Evolutionary conservation across 37 sponge, comb jelly and placozoan species (phyloP).

Genomic region (Spongia lamella): DNA sequence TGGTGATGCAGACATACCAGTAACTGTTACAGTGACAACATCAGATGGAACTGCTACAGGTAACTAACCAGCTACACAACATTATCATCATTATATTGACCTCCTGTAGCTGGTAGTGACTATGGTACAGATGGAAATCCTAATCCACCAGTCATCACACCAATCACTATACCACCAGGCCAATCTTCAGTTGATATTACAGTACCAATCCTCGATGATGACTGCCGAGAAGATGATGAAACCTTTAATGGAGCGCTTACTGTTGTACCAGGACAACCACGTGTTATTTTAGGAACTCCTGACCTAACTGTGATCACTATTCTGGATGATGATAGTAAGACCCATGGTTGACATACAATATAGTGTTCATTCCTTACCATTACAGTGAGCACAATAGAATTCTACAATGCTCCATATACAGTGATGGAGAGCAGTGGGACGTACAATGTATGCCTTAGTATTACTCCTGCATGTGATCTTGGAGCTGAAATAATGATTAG

Average conservation of each 20-base stretch:
- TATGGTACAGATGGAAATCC: conserved; percentile 4
- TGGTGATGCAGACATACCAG: neutral
- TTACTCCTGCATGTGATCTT: conserved; percentile 4
- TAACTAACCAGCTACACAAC: neutral
- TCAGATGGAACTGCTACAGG: conserved; percentile 8
- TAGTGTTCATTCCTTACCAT: no score
- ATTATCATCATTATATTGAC: neutral
- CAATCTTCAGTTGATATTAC: neutral
- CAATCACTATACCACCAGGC: conserved; percentile 18
- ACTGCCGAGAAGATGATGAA: conserved; percentile 26
- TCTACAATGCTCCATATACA: conserved; percentile 2
- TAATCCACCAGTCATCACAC: neutral
- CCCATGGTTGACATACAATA: no score
- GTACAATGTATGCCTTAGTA: conserved; percentile 6
- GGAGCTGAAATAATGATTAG: neutral
- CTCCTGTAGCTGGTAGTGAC: conserved; percentile 5
- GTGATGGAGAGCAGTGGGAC: conserved; percentile 6
- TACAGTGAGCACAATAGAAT: conserved; percentile 5
- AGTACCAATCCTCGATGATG: conserved; percentile 36
- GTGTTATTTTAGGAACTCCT: conserved; percentile 1
- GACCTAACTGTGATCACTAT: conserved; percentile 22
- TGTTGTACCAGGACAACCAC: neutral
- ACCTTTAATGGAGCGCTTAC: conserved; percentile 24
- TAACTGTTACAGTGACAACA: neutral
- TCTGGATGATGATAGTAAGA: conserved; percentile 17